Conservation (phyloP, 2,888 invertebrate species). For the Pollenia labialis region DNA sequence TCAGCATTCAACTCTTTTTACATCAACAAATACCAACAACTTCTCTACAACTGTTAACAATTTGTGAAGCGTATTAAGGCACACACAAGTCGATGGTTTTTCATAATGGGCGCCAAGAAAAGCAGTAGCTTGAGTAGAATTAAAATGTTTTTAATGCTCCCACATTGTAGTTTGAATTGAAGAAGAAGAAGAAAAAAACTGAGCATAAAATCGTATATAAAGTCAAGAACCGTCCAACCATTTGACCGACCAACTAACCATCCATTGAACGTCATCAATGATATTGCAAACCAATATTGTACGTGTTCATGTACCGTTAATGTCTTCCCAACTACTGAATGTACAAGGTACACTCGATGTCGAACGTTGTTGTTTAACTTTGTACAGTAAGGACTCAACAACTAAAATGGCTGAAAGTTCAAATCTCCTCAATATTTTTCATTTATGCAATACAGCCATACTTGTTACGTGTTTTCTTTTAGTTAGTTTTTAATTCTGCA, state of each 20-base stretch:
- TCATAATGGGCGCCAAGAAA: slow-evolving; percentile 40
- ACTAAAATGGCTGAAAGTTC: slow-evolving; percentile 27
- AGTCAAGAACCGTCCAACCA: slow-evolving; percentile 64
- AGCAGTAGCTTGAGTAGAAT: slow-evolving; percentile 12
- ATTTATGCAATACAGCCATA: slow-evolving; percentile 8
- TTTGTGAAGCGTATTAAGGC: slow-evolving; percentile 48
- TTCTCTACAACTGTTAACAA: slow-evolving; percentile 29
- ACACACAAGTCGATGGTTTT: slow-evolving; percentile 54
- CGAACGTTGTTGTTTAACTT: slow-evolving; percentile 34
- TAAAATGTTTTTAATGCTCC: slow-evolving; percentile 31
- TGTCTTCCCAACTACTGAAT: slow-evolving; percentile 49
- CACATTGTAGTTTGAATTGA: not conserved
- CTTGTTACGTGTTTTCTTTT: not conserved
- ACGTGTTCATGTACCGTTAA: slow-evolving; percentile 72
- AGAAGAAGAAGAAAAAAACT: slow-evolving; percentile 15
- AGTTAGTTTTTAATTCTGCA: not conserved
- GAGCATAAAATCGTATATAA: slow-evolving; percentile 16
- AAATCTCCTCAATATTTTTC: slow-evolving; percentile 25
- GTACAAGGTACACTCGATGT: not conserved
- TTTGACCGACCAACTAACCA: slow-evolving; percentile 70
- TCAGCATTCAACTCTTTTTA: not conserved
- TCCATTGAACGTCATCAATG: slow-evolving; percentile 69
- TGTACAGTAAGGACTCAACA: not conserved
- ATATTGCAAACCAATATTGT: slow-evolving; percentile 71
- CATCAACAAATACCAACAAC: slow-evolving; percentile 5